A percentile compares a stretch with the other conserved stretches of the same genome.
phyloP scores from a whole-genome alignment of 2,797 vertebrate species.

The Microhierax caerulescens region DNA sequence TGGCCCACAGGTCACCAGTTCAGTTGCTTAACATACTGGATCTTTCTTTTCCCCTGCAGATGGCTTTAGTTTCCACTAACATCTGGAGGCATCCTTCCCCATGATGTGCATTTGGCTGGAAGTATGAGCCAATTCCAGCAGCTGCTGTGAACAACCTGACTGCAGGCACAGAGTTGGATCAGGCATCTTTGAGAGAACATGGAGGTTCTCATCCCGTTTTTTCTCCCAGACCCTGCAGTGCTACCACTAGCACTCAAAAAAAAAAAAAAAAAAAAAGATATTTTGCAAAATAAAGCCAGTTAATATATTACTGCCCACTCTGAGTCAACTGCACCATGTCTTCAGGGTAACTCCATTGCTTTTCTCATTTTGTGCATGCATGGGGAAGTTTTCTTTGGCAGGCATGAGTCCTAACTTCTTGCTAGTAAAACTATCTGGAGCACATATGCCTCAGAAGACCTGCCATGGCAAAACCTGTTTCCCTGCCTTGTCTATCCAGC shows the following conservation, averaged over 20 bases:
- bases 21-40: not conserved
- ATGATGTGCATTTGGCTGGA: fast-evolving
- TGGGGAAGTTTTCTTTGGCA: not conserved
- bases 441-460: not conserved
- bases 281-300: not conserved
- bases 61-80: not conserved
- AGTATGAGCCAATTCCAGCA: not conserved
- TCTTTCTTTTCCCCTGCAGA: not conserved
- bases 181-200: not conserved
- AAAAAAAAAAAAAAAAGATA: too few relatives aligned
- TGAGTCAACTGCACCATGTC: not conserved
- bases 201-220: fast-evolving
- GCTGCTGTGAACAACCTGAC: not conserved
- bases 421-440: not conserved
- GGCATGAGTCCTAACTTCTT: not conserved
- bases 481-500: not conserved
- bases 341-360: not conserved
- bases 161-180: fast-evolving
- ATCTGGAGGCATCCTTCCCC: not conserved
- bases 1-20: not conserved
- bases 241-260: not conserved
- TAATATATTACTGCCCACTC: not conserved
- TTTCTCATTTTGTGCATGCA: not conserved
- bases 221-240: not conserved
- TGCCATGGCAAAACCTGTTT: not conserved